Evolutionary conservation across 2,113 vertebrate genomes (phyloP), one percentile per base, ranked within the genome.

Genomic region (Thunnus thynnus): DNA sequence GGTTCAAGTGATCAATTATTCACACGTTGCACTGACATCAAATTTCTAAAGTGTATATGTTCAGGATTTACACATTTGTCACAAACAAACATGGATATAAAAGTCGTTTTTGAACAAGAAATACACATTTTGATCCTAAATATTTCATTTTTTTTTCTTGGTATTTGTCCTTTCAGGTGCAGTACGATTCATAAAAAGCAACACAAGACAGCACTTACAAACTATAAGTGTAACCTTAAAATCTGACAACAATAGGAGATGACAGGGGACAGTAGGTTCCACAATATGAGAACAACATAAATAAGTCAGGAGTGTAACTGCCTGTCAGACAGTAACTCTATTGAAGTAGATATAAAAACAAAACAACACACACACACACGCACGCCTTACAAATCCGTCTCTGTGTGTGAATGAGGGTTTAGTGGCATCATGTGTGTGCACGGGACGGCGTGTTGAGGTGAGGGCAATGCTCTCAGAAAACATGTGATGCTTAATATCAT

Each of bases 1-100:
- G 51, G 27, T 27, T 5, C 30, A 55, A 72, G 46, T 30, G 65
- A 86, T 91, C 80, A 88, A 88, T 91, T 89, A 86, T 84, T 87
- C 75, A 89, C 71, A 80, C 55, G 1, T 44, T 16, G 63, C 76
- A 69, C 66, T 54, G 72, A 72, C 79, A 84, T 82, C 22, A n/a
- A 57, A 44, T 71, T 77, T 76, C n/a, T 75, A 11, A 82, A 14
- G 60, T 41, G 44, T 12, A 32, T 44, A 56, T 57, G 0, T 76
- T 48, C 14, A 20, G 48, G 55, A 82, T 30, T 57, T 76, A 56
- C 47, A 54, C 16, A 17, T 51, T 61, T 82, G 47, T 72, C 36
- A 51, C 41, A 13, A 55, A 63, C 11, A 46, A 13, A 71, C 25
- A 48, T 1, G 48, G 22, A 72, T 4, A 20, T 22, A n/a, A 54